Evolutionary conservation across 2,888 invertebrate species (phyloP), one percentile per base, ranked within the genome.

Genomic region (Xanthorhoe spadicearia): DNA sequence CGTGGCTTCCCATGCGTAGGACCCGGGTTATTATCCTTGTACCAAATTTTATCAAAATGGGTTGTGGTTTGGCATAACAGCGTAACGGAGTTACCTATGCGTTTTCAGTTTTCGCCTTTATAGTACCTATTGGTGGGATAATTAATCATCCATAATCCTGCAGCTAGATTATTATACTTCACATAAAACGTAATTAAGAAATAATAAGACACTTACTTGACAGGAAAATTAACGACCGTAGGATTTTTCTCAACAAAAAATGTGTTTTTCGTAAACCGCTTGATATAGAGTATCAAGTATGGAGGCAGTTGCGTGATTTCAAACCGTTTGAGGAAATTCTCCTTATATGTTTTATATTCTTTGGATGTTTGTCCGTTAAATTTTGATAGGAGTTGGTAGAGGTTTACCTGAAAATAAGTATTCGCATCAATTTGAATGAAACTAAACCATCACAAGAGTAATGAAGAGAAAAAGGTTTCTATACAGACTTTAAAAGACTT

Each of bases 221-320:
- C 98, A 3, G 99, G 99, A 86, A 99, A 99, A 88, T 99, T 99
- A 2, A 99, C 99, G 81, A 99, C 99, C 0, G 99, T 99, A 0
- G 99, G 99, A 94, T 99, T 99, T 90, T 99, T 99, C 87, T 99
- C 99, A 17, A 99, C 95, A 82, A 99, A 99, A 92, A 99, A 99
- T 6, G 98, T 99, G 85, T 99, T 99, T 90, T 99, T 99, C 0
- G 99, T 99, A 87, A 99, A 99, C 71, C 99, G 94, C 92, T 99
- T 99, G 72, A 99, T 98, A 80, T 98, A 99, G 61, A 99, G 90
- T 80, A 99, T 99, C 62, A 99, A 95, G 88, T 98, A 99, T 0
- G 98, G 98, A 6, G 99, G 99, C 70, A 99, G 92, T 77, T 96
- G 94, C 0, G 97, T 98, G 61, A 99, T 97, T 92, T 99, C 98